phyloP scores from a whole-genome alignment of 1,140 invertebrate species.

The Popillia japonica region DNA sequence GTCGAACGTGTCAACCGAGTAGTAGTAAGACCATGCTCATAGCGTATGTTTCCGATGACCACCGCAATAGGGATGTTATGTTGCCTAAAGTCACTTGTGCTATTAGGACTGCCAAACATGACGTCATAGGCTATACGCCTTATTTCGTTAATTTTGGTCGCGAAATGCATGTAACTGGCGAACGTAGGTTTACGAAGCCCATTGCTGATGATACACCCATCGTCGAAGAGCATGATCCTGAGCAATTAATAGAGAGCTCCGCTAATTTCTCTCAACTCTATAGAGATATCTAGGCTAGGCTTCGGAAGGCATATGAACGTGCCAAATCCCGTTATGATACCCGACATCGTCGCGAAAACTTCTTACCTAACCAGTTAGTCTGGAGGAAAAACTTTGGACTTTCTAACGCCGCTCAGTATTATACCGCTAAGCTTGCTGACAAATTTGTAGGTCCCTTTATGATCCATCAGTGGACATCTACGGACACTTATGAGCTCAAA shows the following conservation, averaged over 20 bases:
- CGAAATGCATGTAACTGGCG: background rate
- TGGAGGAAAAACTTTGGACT: conserved; percentile 25
- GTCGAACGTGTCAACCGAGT: conserved; percentile 49
- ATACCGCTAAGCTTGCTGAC: conserved; percentile 5
- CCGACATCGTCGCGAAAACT: background rate
- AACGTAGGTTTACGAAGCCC: background rate
- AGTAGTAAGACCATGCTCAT: conserved; percentile 51
- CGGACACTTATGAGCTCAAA: conserved; percentile 15
- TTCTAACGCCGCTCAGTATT: conserved; percentile 24
- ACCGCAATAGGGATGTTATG: conserved; percentile 52
- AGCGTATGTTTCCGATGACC: conserved; percentile 52
- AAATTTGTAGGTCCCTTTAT: conserved; percentile 39
- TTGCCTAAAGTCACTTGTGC: conserved; percentile 48
- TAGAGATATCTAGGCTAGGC: background rate
- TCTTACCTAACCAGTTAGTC: background rate
- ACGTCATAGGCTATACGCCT: conserved; percentile 53
- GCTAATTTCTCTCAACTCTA: background rate
- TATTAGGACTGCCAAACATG: conserved; percentile 52
- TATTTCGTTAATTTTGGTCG: conserved; percentile 46
- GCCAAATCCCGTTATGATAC: background rate
- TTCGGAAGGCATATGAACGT: conserved; percentile 19
- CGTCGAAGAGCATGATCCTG: background rate
- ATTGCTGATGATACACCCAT: background rate
- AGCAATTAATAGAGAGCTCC: background rate
- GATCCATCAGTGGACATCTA: background rate